phyloP scores from a whole-genome alignment of 2,113 vertebrate species.

The Calyptomena viridis region DNA sequence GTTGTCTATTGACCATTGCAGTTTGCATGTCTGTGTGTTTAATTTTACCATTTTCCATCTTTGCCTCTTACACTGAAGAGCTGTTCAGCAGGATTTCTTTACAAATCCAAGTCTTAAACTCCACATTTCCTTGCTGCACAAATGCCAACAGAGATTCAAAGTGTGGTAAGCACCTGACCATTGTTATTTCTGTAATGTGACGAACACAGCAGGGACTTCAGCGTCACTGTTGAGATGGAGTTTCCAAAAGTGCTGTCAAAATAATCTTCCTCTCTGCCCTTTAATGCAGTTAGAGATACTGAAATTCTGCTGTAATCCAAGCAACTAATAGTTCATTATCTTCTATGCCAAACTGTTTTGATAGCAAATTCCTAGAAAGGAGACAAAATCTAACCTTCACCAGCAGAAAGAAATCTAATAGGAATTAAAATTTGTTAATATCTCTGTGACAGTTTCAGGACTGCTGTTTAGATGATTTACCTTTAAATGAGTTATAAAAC shows the following conservation, averaged over 20 bases:
- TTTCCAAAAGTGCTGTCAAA: background rate
- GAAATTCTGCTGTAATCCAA: constrained; percentile 11
- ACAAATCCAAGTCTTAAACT: background rate
- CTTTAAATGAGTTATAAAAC: background rate
- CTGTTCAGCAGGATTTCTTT: background rate
- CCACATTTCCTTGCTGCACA: background rate
- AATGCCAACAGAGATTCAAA: background rate
- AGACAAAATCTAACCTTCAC: constrained; percentile 11
- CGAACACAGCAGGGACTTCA: background rate
- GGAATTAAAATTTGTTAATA: background rate
- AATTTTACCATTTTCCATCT: background rate
- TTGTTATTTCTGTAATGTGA: background rate
- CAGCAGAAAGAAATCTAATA: background rate
- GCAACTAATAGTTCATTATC: background rate
- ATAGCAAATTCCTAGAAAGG: background rate
- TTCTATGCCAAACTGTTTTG: background rate
- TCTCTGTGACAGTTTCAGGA: background rate
- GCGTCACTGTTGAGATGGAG: background rate
- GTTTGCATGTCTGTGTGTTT: background rate
- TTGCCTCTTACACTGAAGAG: background rate
- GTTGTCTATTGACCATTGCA: background rate
- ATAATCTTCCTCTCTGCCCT: background rate
- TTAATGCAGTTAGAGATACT: background rate
- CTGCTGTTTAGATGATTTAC: constrained; percentile 7
- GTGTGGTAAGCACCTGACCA: background rate